These are phyloP conservation scores for Drosophila parthenogenetica DNA, from an alignment of 2,888 invertebrate genomes.

Conservation along the genomic window DNA sequence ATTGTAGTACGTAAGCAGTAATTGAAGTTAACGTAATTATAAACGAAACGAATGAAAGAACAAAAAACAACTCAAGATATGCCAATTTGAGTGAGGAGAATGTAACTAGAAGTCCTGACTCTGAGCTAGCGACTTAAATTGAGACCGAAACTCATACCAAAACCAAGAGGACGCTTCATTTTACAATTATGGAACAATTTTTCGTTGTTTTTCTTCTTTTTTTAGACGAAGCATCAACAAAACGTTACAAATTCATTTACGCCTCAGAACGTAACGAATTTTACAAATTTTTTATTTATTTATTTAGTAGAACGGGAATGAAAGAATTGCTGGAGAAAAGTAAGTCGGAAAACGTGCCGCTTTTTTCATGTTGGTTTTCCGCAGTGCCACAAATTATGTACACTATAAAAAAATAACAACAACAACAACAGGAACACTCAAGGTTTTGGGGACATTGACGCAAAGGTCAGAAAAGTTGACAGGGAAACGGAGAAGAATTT, in stretches of 20 bases:
- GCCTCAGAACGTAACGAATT: slow-evolving; percentile 17
- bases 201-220: slow-evolving; percentile 10
- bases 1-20: slow-evolving; percentile 75
- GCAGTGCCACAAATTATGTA: slow-evolving; percentile 20
- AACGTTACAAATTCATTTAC: slow-evolving; percentile 49
- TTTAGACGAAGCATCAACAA: slow-evolving; percentile 6
- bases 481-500: neutral
- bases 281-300: too few species aligned
- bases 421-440: slow-evolving; percentile 43
- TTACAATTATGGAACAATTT: slow-evolving; percentile 64
- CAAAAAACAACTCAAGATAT: slow-evolving; percentile 17
- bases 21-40: slow-evolving; percentile 78
- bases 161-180: slow-evolving; percentile 43
- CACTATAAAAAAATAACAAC: slow-evolving; percentile 1
- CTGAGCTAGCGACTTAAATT: slow-evolving; percentile 1
- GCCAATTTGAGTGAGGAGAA: slow-evolving; percentile 28
- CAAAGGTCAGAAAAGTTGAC: slow-evolving; percentile 45
- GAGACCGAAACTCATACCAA: neutral
- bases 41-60: slow-evolving; percentile 40
- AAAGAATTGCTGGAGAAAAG: slow-evolving; percentile 15
- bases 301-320: too few species aligned
- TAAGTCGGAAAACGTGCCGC: slow-evolving; percentile 46
- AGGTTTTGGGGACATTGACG: slow-evolving; percentile 76
- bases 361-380: slow-evolving; percentile 23
- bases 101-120: slow-evolving; percentile 12